Evolutionary conservation across 2,888 invertebrate species (phyloP), one percentile per base, ranked within the genome.

Genomic region (Torymus texanus): DNA sequence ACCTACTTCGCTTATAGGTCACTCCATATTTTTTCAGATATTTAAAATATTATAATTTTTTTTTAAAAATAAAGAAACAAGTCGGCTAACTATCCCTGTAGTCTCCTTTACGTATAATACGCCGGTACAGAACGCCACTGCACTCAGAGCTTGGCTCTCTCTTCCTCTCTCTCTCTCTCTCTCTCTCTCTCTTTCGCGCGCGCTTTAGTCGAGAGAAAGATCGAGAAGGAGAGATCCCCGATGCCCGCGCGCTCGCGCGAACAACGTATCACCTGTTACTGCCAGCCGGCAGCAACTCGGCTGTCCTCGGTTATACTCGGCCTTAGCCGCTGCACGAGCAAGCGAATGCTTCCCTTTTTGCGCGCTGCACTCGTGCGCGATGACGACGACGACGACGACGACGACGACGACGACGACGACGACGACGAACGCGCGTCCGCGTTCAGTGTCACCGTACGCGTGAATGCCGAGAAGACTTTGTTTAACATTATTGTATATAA

Each of bases 251-350:
- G 55, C 55, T 1, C 55, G 55, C 55, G 29, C 29, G 29, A 29
- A 5, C 29, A 75, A 82, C 78, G 83, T 77, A 84, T 85, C 85
- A 85, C 85, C 84, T 84, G 85, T 84, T 86, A 84, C 82, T 77
- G 62, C 50, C n/a, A 10, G 21, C 59, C 29, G 5, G 5, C 29
- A 4, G 29, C 29, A 3, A 29, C 29, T 55, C 21, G 61, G 41
- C n/a, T 16, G 18, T 75, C 75, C 66, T 74, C 65, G 62, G 62
- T 3, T 29, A 13, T 24, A 24, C 59, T 71, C 70, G 29, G 70
- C 41, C 12, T 21, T 2, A 21, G 12, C 1, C 8, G 53, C 62
- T 50, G 5, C 11, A 61, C 2, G 55, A 14, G 13, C 41, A 16
- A 13, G 50, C 51, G 41, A 24, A 29, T 51, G 41, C 21, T 53